These are phyloP conservation scores for pig (Sus scrofa) DNA, from an alignment of 2,113 vertebrate species.

Conservation along the genomic window T2T-Sscrofa CM000820.6:128933001-128933500, in stretches of 20 bases:
- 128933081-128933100: neutral
- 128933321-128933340: neutral
- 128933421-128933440: neutral
- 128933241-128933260: neutral
- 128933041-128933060: too few relatives aligned
- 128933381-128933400: slow-evolving; percentile 23
- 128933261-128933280: neutral
- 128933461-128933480: neutral
- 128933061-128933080: neutral
- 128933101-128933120: neutral
- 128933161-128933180: neutral
- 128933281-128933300: slow-evolving; percentile 33
- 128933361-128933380: slow-evolving; percentile 24
- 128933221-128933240: neutral
- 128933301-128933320: slow-evolving; percentile 23
- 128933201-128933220: neutral
- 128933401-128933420: neutral
- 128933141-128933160: neutral
- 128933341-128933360: slow-evolving; percentile 5
- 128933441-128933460: neutral
- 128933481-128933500: slow-evolving; percentile 14
- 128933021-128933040: too few relatives aligned
- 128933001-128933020: too few relatives aligned
- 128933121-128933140: neutral
- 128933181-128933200: neutral